Conservation (phyloP, 2,888 invertebrate genomes). For the Penaeus monodon region DNA sequence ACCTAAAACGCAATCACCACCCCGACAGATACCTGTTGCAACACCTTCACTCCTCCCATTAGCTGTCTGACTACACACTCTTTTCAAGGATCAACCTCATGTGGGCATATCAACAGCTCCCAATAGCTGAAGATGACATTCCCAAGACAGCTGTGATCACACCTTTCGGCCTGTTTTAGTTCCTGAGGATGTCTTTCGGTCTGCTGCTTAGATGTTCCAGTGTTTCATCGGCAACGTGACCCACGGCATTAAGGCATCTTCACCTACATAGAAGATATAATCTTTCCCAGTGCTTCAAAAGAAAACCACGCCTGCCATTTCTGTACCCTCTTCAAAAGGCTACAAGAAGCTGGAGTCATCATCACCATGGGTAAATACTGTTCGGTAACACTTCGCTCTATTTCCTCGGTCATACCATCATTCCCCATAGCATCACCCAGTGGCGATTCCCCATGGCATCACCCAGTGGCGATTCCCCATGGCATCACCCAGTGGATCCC, state of each 20-base stretch:
- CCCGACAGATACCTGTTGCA: too few species aligned
- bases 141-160: conserved; percentile 23
- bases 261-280: neutral
- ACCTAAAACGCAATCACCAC: too few species aligned
- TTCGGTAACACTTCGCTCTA: neutral
- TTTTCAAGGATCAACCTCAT: conserved; percentile 21
- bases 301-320: conserved; percentile 18
- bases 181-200: conserved; percentile 14
- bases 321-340: neutral
- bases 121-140: conserved; percentile 9
- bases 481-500: too few species aligned
- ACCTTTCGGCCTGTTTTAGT: conserved; percentile 39
- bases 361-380: conserved; percentile 28
- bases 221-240: neutral
- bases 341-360: neutral
- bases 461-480: too few species aligned
- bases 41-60: too few species aligned
- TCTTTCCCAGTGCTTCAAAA: too few species aligned
- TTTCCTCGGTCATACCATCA: conserved; percentile 17
- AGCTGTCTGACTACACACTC: neutral
- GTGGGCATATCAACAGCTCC: conserved; percentile 27
- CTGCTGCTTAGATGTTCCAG: neutral
- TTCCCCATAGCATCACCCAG: conserved; percentile 8
- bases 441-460: too few species aligned
- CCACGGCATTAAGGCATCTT: neutral